Evolutionary conservation across 2,113 vertebrate genomes (phyloP), one percentile per base, ranked within the genome.

Genomic region (Halcyon malimbica): DNA sequence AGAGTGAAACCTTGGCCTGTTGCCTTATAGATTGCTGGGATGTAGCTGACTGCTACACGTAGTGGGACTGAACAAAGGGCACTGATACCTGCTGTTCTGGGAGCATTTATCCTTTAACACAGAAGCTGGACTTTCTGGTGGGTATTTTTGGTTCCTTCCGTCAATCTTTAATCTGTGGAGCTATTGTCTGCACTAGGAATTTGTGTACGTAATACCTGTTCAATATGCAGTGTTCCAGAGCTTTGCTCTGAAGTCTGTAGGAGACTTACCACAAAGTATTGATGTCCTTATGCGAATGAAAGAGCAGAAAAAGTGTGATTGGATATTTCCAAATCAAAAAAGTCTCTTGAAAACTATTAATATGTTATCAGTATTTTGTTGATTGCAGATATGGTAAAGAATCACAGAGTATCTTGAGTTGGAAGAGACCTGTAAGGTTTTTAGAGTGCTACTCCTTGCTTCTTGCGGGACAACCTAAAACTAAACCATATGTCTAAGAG

Each of bases 391-490:
- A 41, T 2, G 2, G 18, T 2, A 37, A 9, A n/a, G 56, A 87
- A 31, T 35, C 7, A 20, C 17, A 12, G 23, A 75, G 1, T 37
- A 23, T 13, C 9, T 63, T 2, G 3, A 25, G 21, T 54, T 85
- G 75, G 46, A 65, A 85, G 33, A 28, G 13, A 35, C 23, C 20
- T 4, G 1, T 70, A 26, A 70, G 39, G 25, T 3, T 77, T 0
- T 0, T 42, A 1, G 4, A 25, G 39, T 76, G 20, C 1, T 5
- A 13, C 14, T 76, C 31, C 13, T 28, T 64, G 28, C 6, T 57
- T 13, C 17, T 83, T 0, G 0, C 53, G 56, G 39, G 21, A 42
- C 9, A 42, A 19, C 41, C 64, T 48, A 18, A 26, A 8, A 11
- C 39, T n/a, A 35, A 69, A 17, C 17, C 3, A 4, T 5, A 2